Evolutionary conservation across 2,888 invertebrate species (phyloP).

Genomic region (Trypoxylon attenuatum): DNA sequence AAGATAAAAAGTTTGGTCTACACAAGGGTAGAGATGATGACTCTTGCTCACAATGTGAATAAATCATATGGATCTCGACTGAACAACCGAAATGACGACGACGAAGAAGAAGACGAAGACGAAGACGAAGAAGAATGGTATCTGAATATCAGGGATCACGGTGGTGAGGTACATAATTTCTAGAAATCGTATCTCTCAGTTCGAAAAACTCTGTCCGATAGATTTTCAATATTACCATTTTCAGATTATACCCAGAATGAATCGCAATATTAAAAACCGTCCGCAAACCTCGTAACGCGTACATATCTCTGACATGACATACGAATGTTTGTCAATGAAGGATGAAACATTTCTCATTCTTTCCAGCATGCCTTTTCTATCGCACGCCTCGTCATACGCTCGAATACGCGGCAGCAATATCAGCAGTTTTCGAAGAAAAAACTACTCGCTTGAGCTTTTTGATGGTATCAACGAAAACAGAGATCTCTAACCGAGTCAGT

Average conservation of each 20-base stretch:
- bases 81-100: no score
- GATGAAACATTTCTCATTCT: conserved; percentile 11
- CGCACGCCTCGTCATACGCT: no score
- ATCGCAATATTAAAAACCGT: conserved; percentile 26
- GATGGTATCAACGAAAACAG: no score
- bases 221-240: conserved; percentile 24
- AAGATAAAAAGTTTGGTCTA: conserved; percentile 30
- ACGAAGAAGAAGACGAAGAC: conserved; percentile 1
- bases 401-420: no score
- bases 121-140: conserved; percentile 1
- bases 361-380: no score
- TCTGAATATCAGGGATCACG: conserved; percentile 13
- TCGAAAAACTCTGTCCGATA: conserved; percentile 18
- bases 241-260: no score
- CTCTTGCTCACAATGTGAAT: neutral
- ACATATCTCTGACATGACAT: conserved; percentile 36
- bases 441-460: no score
- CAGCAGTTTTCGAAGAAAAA: no score
- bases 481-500: no score
- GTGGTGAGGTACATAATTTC: conserved; percentile 27
- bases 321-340: conserved; percentile 13
- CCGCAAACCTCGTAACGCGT: conserved; percentile 19
- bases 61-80: no score
- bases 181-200: conserved; percentile 27
- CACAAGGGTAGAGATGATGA: conserved; percentile 16